Evolutionary conservation across 1,140 invertebrate species (phyloP), one percentile per base, ranked within the genome.

Genomic region (Drosophila virilis): DNA sequence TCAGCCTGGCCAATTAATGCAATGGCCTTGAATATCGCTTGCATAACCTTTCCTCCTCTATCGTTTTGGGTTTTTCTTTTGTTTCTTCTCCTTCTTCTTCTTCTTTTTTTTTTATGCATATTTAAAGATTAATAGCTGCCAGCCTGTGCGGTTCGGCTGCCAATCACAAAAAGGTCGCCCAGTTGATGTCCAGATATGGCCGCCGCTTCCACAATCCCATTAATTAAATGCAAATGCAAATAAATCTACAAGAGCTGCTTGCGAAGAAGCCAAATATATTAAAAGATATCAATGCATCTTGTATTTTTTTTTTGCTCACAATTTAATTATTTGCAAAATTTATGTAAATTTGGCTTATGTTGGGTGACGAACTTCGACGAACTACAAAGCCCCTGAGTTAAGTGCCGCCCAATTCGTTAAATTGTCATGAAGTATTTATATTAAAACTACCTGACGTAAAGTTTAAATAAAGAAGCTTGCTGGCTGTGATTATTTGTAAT

Each of bases 211-310:
- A 75, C 40, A 73, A 75, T 80, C 71, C 64, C 67, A 82, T 86
- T 86, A 86, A 81, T 86, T 86, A 86, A 88, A 85, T 86, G 82
- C 82, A 81, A 85, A 85, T 85, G 78, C 74, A 85, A 78, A 85
- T 78, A 86, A 82, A 79, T 86, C 76, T 85, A 82, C 67, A 67
- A 71, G 58, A 72, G 46, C 69, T 75, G 40, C 46, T 64, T 54
- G 48, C 35, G 42, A 54, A 55, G 42, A 59, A 71, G 71, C 66
- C 57, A 13, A 42, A 57, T 13, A 13, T 28, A 42, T 28, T 73
- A 79, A 59, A 78, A 79, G 77, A 77, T n/a, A n/a, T n/a, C n/a
- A n/a, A n/a, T 86, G 82, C 82, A 86, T 76, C 85, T 85, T 69
- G 48, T 72, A 50, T 66, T 66, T 40, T 65, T 7, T 43, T 10